Evolutionary conservation across 2,797 vertebrate genomes (phyloP).

Genomic region (Schizothorax lantsangensis): DNA sequence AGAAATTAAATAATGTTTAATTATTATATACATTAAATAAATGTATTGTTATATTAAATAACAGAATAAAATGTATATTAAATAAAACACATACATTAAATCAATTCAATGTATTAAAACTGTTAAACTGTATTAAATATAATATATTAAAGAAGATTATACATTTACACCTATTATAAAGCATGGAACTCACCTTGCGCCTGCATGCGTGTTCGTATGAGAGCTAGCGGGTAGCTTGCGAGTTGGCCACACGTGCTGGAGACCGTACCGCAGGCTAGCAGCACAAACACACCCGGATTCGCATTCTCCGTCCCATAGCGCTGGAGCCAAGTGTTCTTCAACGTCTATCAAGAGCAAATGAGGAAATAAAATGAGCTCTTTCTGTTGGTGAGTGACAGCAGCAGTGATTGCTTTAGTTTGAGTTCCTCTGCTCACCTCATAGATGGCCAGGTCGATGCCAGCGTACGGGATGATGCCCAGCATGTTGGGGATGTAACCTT

Average conservation of each 20-base stretch:
- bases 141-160: background rate
- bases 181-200: constrained; percentile 86
- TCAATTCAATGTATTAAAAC: background rate
- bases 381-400: background rate
- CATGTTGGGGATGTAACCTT: constrained; percentile 96
- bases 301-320: constrained; percentile 82
- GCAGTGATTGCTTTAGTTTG: background rate
- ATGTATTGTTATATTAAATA: background rate
- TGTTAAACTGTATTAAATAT: background rate
- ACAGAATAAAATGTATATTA: background rate
- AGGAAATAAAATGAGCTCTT: background rate
- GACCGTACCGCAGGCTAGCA: constrained; percentile 92
- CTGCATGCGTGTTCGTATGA: constrained; percentile 96
- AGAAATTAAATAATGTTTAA: too few relatives aligned
- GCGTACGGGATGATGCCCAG: constrained; percentile 96
- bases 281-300: constrained; percentile 87
- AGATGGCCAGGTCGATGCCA: constrained; percentile 94
- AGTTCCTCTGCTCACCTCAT: constrained; percentile 83
- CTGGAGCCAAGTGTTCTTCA: constrained; percentile 93
- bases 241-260: constrained; percentile 97
- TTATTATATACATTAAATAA: too few relatives aligned
- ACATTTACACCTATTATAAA: background rate
- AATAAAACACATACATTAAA: background rate
- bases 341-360: constrained; percentile 78
- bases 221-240: constrained; percentile 93